Percentiles rank a stretch among this genome's conserved stretches.
phyloP scores from a whole-genome alignment of 2,888 invertebrate species.

The Penaeus monodon region DNA sequence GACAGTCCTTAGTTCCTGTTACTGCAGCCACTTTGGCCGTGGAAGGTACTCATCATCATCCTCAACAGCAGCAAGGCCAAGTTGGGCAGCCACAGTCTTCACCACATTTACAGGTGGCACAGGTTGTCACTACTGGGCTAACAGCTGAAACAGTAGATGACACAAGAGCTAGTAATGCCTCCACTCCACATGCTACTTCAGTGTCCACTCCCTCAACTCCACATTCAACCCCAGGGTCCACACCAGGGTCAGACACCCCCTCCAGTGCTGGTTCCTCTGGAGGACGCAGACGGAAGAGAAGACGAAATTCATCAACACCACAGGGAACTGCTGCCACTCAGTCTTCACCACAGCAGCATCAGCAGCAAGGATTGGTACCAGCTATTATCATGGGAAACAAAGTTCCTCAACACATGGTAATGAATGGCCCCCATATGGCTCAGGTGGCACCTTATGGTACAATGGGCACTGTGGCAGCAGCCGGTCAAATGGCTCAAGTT shows the following conservation, averaged over 20 bases:
- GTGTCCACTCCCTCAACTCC: slow-evolving; percentile 63
- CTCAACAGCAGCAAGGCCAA: slow-evolving; percentile 48
- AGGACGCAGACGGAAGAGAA: slow-evolving; percentile 57
- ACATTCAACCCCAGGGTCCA: slow-evolving; percentile 62
- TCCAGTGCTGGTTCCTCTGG: slow-evolving; percentile 58
- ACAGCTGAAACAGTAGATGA: slow-evolving; percentile 48
- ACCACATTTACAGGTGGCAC: slow-evolving; percentile 62
- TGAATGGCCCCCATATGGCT: slow-evolving; percentile 62
- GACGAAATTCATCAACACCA: slow-evolving; percentile 57
- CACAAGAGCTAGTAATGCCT: slow-evolving; percentile 48
- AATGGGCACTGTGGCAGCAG: slow-evolving; percentile 51
- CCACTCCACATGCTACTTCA: slow-evolving; percentile 55
- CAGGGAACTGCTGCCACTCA: slow-evolving; percentile 53
- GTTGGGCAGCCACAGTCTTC: slow-evolving; percentile 56
- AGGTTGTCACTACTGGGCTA: slow-evolving; percentile 60
- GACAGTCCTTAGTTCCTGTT: slow-evolving; percentile 46
- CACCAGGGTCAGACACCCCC: slow-evolving; percentile 58
- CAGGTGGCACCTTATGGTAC: slow-evolving; percentile 61
- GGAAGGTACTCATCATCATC: slow-evolving; percentile 45
- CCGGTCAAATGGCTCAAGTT: slow-evolving; percentile 59
- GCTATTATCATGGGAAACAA: slow-evolving; percentile 63
- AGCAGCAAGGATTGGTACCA: slow-evolving; percentile 54
- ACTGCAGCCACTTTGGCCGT: slow-evolving; percentile 48
- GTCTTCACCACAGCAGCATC: slow-evolving; percentile 48
- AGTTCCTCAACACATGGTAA: slow-evolving; percentile 63